A percentile compares a stretch with the other conserved stretches of the same genome.
Evolutionary conservation across 2,113 vertebrate genomes (phyloP).

Genomic region (Macaca nemestrina): DNA sequence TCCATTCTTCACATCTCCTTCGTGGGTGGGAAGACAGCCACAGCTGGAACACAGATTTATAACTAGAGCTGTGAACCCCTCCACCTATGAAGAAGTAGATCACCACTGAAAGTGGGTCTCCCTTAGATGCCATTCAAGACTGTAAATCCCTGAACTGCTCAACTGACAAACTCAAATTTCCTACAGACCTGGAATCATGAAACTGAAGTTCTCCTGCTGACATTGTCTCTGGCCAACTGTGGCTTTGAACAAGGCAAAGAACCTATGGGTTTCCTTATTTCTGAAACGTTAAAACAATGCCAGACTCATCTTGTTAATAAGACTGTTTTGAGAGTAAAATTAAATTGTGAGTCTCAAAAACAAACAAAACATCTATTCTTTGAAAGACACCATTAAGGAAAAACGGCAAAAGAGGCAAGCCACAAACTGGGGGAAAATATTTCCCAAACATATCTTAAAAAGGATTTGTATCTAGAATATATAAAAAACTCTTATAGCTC

Average conservation of each 20-base stretch:
- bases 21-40: conserved; percentile 10
- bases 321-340: neutral
- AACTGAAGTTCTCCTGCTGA: neutral
- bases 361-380: neutral
- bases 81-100: neutral
- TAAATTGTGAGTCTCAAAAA: neutral
- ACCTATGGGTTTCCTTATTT: neutral
- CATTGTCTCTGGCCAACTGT: neutral
- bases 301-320: neutral
- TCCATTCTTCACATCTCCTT: neutral
- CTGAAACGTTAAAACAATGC: neutral
- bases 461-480: neutral
- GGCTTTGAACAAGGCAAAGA: neutral
- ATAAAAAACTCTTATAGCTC: neutral
- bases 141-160: neutral
- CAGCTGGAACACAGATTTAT: conserved; percentile 56
- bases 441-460: neutral
- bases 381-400: conserved; percentile 23
- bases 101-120: neutral
- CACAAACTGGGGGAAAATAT: neutral
- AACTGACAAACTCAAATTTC: neutral
- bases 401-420: neutral
- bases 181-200: neutral
- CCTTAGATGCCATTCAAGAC: neutral
- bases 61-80: neutral